These are phyloP conservation scores for Tetramorium bicarinatum DNA, from an alignment of 2,888 invertebrate species.

Conservation along the genomic window DNA sequence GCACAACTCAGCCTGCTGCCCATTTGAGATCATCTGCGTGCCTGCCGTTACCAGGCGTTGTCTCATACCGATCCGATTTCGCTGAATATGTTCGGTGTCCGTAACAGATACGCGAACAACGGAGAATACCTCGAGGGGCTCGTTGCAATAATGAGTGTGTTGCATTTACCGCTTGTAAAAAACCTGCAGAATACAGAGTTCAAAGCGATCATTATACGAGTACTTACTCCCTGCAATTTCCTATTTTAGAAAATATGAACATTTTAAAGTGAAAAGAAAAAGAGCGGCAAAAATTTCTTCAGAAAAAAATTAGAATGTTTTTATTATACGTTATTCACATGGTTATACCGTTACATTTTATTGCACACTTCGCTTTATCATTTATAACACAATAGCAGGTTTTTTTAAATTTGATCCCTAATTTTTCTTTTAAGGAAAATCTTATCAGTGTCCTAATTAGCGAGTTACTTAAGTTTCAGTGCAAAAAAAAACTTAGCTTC, in stretches of 20 bases:
- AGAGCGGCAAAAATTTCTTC: slow-evolving; percentile 8
- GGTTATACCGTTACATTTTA: not conserved
- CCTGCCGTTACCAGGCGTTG: slow-evolving; percentile 36
- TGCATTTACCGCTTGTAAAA: not conserved
- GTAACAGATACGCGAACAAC: slow-evolving; percentile 32
- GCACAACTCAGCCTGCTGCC: slow-evolving; percentile 8
- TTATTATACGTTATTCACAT: not conserved
- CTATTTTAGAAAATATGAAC: not conserved
- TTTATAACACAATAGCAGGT: too few species aligned
- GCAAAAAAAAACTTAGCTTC: slow-evolving; percentile 23
- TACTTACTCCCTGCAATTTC: not conserved
- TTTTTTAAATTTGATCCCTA: not conserved
- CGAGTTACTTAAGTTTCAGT: slow-evolving; percentile 47
- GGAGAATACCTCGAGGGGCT: slow-evolving; percentile 8
- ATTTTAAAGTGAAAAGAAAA: not conserved
- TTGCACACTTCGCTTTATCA: not conserved
- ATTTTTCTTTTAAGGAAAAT: slow-evolving; percentile 12
- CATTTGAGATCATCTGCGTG: slow-evolving; percentile 38
- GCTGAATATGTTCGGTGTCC: slow-evolving; percentile 45
- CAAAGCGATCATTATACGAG: not conserved
- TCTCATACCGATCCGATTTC: slow-evolving; percentile 36
- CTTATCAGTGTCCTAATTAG: slow-evolving; percentile 40
- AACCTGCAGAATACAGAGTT: not conserved
- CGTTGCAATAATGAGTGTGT: slow-evolving; percentile 19
- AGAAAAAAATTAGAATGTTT: not conserved